phyloP scores from a whole-genome alignment of 2,797 vertebrate genomes.

The Microctenopoma stevenorrisi region DNA sequence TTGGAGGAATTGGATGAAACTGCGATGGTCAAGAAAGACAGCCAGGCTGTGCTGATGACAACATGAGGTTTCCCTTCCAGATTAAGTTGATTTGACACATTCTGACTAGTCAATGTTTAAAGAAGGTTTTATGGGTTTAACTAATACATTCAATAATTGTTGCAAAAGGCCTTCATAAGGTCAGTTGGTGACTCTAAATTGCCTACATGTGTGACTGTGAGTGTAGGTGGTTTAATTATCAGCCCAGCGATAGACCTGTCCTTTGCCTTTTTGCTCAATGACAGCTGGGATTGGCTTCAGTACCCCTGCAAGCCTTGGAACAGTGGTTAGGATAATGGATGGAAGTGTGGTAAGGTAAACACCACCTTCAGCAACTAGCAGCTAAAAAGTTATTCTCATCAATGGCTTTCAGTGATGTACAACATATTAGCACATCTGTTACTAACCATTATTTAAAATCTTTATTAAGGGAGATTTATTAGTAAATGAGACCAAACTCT shows the following conservation, averaged over 20 bases:
- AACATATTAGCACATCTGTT: neutral
- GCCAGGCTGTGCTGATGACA: neutral
- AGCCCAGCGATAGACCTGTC: no score
- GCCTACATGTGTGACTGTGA: no score
- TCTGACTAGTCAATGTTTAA: neutral
- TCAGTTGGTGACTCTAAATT: no score
- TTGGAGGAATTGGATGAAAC: neutral
- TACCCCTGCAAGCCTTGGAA: no score
- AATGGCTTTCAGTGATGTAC: neutral
- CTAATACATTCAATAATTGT: neutral
- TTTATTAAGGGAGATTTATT: neutral
- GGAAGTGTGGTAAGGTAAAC: no score
- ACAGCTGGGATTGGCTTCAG: no score
- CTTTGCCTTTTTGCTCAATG: no score
- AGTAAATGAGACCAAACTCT: neutral
- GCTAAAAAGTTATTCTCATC: no score
- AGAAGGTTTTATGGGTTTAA: neutral
- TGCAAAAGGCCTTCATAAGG: neutral
- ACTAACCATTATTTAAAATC: no score
- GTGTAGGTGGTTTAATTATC: no score
- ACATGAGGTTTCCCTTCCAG: neutral
- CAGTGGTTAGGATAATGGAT: no score
- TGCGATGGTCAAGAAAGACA: conserved; percentile 1
- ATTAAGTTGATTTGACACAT: neutral
- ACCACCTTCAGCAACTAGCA: conserved; percentile 1